phyloP scores from a whole-genome alignment of 1,140 invertebrate genomes.

The Drosophila simulans region DNA sequence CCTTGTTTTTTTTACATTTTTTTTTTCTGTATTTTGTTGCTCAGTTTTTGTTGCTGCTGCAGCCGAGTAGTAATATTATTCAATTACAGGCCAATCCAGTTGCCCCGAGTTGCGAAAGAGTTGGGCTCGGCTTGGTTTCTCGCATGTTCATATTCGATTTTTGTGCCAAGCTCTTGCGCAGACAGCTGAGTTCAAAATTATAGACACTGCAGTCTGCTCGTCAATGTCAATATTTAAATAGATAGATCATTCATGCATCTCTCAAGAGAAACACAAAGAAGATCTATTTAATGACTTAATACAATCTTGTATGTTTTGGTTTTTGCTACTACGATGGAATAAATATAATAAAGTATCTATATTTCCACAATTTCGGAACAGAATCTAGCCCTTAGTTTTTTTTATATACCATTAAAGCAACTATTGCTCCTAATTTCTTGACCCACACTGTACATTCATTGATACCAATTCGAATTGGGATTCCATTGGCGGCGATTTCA shows the following conservation, averaged over 20 bases:
- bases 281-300: too few relatives aligned
- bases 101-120: slow-evolving; percentile 53
- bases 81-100: slow-evolving; percentile 76
- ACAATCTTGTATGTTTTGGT: too few relatives aligned
- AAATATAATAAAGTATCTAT: too few relatives aligned
- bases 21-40: background rate
- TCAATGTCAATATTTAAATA: slow-evolving; percentile 1
- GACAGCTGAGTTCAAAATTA: slow-evolving; percentile 6
- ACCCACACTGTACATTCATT: slow-evolving; percentile 45
- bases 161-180: slow-evolving; percentile 20
- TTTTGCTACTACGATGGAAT: too few relatives aligned
- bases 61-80: slow-evolving; percentile 72
- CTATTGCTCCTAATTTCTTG: background rate
- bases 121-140: slow-evolving; percentile 10
- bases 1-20: slow-evolving; percentile 38
- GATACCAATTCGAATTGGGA: slow-evolving; percentile 61
- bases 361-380: too few relatives aligned
- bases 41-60: slow-evolving; percentile 43
- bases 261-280: background rate
- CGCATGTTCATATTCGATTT: slow-evolving; percentile 36
- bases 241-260: background rate
- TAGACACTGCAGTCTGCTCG: slow-evolving; percentile 3
- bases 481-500: slow-evolving; percentile 77
- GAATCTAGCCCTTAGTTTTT: too few relatives aligned
- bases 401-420: too few relatives aligned